Percentiles rank a stretch among this genome's conserved stretches.
phyloP scores from a whole-genome alignment of 1,140 invertebrate genomes.

The Lutraria rhynchaena region DNA sequence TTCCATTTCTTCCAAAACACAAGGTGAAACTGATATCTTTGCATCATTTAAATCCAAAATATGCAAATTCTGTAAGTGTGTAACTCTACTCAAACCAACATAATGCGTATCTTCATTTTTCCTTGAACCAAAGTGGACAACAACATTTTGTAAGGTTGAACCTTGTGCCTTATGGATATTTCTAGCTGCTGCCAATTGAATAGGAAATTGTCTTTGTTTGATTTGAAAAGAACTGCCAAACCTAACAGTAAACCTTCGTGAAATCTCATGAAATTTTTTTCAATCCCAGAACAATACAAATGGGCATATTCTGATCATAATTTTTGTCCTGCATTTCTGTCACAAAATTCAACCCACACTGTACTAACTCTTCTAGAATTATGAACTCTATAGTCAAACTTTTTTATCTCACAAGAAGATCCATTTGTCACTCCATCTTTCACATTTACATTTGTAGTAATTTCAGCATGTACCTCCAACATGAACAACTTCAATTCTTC shows the following conservation, averaged over 20 bases:
- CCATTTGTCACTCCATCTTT: conserved; percentile 57
- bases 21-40: conserved; percentile 26
- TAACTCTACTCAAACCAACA: conserved; percentile 54
- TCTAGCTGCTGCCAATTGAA: conserved; percentile 40
- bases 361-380: conserved; percentile 20
- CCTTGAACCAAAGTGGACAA: conserved; percentile 40
- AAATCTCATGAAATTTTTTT: conserved; percentile 33
- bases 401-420: conserved; percentile 56
- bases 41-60: conserved; percentile 36
- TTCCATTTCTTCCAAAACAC: conserved; percentile 39
- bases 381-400: conserved; percentile 4
- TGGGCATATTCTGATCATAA: neutral
- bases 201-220: conserved; percentile 43
- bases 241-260: conserved; percentile 14
- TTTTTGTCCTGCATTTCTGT: too few relatives aligned
- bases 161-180: conserved; percentile 60
- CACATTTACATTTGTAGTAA: conserved; percentile 6
- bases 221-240: neutral
- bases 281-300: conserved; percentile 5
- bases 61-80: conserved; percentile 19
- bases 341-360: conserved; percentile 43
- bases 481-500: neutral
- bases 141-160: conserved; percentile 39
- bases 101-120: conserved; percentile 56
- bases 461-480: conserved; percentile 11